A percentile compares a stretch with the other conserved stretches of the same genome.
These are phyloP conservation scores for Emydoidea blandingii DNA, from an alignment of 2,797 vertebrate genomes.

Conservation along the genomic window DNA sequence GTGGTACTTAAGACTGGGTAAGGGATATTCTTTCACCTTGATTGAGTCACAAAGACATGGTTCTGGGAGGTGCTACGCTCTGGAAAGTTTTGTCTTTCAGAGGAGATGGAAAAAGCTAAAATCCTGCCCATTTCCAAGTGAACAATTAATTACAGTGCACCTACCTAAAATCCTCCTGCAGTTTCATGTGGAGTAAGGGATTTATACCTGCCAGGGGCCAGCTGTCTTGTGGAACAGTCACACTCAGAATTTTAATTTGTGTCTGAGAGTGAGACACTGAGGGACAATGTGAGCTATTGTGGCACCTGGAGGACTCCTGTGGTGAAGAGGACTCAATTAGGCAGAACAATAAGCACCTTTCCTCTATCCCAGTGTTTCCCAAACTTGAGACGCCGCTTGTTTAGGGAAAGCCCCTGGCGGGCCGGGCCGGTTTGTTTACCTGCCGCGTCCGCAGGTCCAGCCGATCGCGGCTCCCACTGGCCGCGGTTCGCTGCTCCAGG, in stretches of 20 bases:
- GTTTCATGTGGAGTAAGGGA: neutral
- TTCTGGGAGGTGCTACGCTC: neutral
- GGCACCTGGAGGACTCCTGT: neutral
- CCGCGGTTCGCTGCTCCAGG: too few relatives aligned
- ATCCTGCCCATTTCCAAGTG: neutral
- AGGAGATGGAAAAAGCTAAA: neutral
- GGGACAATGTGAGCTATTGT: neutral
- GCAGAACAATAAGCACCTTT: neutral
- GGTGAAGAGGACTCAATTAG: neutral
- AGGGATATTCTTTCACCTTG: neutral
- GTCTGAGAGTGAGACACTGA: neutral
- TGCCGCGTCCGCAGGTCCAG: rapidly evolving
- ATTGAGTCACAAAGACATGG: neutral
- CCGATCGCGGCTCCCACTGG: too few relatives aligned
- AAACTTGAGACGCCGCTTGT: too few relatives aligned
- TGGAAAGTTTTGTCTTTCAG: neutral
- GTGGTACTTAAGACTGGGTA: neutral
- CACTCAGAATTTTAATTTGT: neutral
- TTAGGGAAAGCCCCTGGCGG: too few relatives aligned
- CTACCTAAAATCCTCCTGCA: neutral
- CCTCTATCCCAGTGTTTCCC: neutral
- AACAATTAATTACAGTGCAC: neutral
- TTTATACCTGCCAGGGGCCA: neutral
- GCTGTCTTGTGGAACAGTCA: neutral
- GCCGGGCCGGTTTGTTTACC: too few relatives aligned